Evolutionary conservation across 2,113 vertebrate genomes (phyloP).

Genomic region (Anseranas semipalmata): DNA sequence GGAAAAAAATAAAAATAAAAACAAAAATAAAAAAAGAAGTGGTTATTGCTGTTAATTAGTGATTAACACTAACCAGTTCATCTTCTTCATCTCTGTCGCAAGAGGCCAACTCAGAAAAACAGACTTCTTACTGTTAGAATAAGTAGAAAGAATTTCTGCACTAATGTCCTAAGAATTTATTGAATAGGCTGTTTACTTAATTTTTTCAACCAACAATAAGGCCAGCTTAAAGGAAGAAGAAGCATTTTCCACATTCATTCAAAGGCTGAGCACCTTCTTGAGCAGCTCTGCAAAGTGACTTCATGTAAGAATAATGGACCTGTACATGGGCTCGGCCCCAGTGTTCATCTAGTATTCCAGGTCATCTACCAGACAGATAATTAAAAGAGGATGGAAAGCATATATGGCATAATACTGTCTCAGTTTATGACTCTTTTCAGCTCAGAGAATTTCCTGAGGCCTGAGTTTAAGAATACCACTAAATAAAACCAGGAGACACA

Average conservation of each 20-base stretch:
- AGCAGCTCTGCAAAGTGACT: background rate
- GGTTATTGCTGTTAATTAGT: background rate
- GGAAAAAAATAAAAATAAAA: background rate
- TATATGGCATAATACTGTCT: background rate
- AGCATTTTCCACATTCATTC: background rate
- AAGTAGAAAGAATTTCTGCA: background rate
- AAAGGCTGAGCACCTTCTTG: background rate
- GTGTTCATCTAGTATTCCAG: background rate
- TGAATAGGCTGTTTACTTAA: background rate
- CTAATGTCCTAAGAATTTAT: background rate
- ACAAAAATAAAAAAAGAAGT: background rate
- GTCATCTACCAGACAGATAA: background rate
- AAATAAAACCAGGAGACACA: background rate
- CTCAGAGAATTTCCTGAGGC: background rate
- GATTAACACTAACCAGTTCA: background rate
- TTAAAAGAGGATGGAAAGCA: background rate
- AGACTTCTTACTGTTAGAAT: background rate
- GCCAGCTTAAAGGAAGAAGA: background rate
- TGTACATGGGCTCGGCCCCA: background rate
- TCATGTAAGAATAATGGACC: background rate
- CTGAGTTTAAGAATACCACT: background rate
- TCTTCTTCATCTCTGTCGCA: background rate
- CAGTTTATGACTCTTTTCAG: background rate
- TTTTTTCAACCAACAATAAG: background rate
- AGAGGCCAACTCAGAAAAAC: background rate